Evolutionary conservation across 2,797 vertebrate species (phyloP).

Genomic region (Thripadectes ignobilis): DNA sequence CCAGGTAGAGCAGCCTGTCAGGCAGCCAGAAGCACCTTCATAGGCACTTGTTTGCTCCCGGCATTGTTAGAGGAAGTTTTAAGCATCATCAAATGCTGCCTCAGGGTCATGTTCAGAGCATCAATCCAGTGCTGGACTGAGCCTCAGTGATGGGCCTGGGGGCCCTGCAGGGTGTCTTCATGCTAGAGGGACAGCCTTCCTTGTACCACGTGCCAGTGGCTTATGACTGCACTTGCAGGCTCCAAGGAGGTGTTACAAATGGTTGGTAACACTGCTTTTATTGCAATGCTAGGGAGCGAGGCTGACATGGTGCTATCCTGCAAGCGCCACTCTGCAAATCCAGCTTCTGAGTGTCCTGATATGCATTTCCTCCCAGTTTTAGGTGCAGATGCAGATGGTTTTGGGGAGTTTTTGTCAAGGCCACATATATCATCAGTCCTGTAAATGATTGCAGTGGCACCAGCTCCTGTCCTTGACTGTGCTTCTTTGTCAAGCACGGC

Average conservation of each 20-base stretch:
- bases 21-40: not conserved
- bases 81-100: not conserved
- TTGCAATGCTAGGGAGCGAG: not conserved
- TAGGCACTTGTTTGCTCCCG: not conserved
- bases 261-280: not conserved
- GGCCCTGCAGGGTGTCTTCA: not conserved
- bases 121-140: not conserved
- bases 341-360: not conserved
- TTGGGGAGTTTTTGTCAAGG: constrained; percentile 10
- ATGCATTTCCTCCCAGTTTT: not conserved
- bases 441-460: constrained; percentile 34
- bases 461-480: constrained; percentile 44
- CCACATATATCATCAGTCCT: not conserved
- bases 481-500: constrained; percentile 5
- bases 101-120: not conserved
- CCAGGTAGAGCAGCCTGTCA: not conserved
- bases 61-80: not conserved
- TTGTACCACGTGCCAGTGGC: not conserved
- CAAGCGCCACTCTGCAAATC: rapidly evolving
- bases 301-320: not conserved
- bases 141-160: not conserved
- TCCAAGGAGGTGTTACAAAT: not conserved
- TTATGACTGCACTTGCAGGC: not conserved
- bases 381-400: not conserved
- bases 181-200: not conserved